A percentile compares a stretch with the other conserved stretches of the same genome.
These are phyloP conservation scores for Sebastes trivittatus DNA, from an alignment of 2,797 vertebrate species.

Conservation along the genomic window DNA sequence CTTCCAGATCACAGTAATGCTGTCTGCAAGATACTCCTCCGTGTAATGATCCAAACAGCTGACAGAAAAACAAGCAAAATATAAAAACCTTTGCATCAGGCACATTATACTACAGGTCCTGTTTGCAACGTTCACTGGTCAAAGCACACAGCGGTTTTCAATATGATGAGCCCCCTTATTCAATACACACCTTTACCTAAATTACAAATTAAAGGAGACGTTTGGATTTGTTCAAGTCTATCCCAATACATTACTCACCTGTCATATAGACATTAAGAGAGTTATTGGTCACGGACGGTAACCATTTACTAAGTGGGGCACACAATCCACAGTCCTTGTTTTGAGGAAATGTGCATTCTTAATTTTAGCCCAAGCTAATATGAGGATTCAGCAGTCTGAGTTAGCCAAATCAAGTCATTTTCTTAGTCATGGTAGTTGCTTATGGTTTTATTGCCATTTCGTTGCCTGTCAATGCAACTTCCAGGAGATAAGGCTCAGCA, in stretches of 20 bases:
- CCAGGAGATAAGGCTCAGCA: background rate
- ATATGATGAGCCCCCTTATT: background rate
- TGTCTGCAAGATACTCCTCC: slow-evolving; percentile 11
- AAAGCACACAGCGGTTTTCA: background rate
- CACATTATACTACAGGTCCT: background rate
- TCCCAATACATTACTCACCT: background rate
- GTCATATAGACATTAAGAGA: background rate
- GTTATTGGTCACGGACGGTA: background rate
- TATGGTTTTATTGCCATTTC: too few species aligned
- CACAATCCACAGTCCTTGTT: background rate
- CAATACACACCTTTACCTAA: background rate
- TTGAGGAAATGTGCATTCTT: background rate
- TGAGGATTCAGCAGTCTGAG: background rate
- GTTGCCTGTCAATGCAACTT: background rate
- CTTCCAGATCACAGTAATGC: slow-evolving; percentile 40
- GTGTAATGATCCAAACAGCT: slow-evolving; percentile 16
- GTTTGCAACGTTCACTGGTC: background rate
- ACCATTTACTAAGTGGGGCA: background rate
- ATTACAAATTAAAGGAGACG: background rate
- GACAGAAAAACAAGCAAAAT: slow-evolving; percentile 42
- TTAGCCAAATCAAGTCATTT: background rate
- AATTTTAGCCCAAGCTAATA: background rate
- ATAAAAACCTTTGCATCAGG: slow-evolving; percentile 13
- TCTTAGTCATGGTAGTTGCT: background rate
- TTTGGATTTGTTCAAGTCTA: background rate